A percentile compares a stretch with the other conserved stretches of the same genome.
Conservation (phyloP, 2,888 invertebrate genomes). For the Oxyteleia sp. region DNA sequence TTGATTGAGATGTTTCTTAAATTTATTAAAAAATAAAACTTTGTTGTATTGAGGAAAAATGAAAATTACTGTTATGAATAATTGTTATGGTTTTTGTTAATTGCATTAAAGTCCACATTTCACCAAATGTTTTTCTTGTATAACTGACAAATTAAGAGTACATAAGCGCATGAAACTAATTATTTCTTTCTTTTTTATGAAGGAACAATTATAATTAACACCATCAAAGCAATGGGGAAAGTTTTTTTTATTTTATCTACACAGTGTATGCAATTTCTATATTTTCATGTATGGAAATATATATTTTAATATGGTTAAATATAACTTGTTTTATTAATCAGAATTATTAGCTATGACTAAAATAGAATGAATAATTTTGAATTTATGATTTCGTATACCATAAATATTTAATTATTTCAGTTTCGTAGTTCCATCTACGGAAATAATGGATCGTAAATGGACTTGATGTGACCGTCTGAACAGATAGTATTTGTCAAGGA, state of each 20-base stretch:
- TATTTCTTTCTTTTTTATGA: constrained; percentile 20
- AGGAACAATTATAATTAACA: constrained; percentile 14
- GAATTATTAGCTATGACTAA: too few species aligned
- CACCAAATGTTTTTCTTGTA: constrained; percentile 10
- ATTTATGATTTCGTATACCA: too few species aligned
- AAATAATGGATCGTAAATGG: too few species aligned
- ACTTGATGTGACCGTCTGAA: too few species aligned
- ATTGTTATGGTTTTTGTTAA: constrained; percentile 1
- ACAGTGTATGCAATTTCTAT: not conserved
- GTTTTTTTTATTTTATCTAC: constrained; percentile 8
- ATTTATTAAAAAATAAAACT: not conserved
- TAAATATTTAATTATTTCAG: too few species aligned
- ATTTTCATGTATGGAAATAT: too few species aligned
- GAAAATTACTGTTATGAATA: not conserved
- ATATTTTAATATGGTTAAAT: too few species aligned
- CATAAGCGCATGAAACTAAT: constrained; percentile 10
- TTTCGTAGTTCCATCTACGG: too few species aligned
- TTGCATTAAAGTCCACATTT: constrained; percentile 7
- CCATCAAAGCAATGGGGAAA: constrained; percentile 11
- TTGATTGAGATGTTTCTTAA: not conserved
- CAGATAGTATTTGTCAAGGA: too few species aligned
- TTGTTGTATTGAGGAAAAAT: too few species aligned
- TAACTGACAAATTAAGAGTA: constrained; percentile 2
- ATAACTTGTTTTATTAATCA: too few species aligned
- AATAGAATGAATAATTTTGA: too few species aligned